Base-by-base conservation (phyloP, 2,113 vertebrate genomes). In the Fukomys damarensis region DNA sequence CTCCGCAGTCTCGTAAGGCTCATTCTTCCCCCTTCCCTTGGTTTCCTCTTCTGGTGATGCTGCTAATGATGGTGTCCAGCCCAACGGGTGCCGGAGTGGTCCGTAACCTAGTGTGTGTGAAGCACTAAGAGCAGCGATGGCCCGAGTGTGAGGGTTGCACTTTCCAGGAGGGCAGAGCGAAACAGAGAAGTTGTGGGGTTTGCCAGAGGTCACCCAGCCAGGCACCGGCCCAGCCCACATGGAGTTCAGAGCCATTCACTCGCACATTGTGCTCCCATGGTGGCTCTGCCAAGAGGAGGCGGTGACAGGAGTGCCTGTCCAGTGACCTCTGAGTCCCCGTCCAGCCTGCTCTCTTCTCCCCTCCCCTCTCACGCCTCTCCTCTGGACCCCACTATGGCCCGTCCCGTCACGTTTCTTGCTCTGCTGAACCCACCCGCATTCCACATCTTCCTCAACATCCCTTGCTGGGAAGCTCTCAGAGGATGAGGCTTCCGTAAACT, bases 61-160 rank as follows among this genome's bases (percentile, higher is more conserved):
- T 10, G 22, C 26, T 61, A 54, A 0, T 17, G 35, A 32, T 70
- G 59, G 43, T 30, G 24, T 52, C 35, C 0, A 1, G 14, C 12
- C 10, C 8, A 7, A 17, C 0, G 46, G 41, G n/a, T 70, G 4
- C 1, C 16, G 1, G 1, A 19, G 43, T 3, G 30, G 5, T 38
- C 2, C 3, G 0, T 5, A 35, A 32, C 13, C 4, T 20, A 9
- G 10, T 2, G 5, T 2, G 5, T 2, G n/a, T 30, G n/a, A 35
- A 2, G 6, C 1, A 0, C 46, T 30, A 26, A 14, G 41, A 28
- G 14, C 7, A 10, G 58, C 3, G 14, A 7, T 7, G 7, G 17
- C 38, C 58, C 24, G 24, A 14, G 17, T 12, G 20, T 20, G 3
- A 0, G 63, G 12, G 28, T 9, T 49, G 59, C 17, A 1, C 46